Evolutionary conservation across 2,888 invertebrate genomes (phyloP), one percentile per base, ranked within the genome.

Genomic region (Crepidodera aurea): DNA sequence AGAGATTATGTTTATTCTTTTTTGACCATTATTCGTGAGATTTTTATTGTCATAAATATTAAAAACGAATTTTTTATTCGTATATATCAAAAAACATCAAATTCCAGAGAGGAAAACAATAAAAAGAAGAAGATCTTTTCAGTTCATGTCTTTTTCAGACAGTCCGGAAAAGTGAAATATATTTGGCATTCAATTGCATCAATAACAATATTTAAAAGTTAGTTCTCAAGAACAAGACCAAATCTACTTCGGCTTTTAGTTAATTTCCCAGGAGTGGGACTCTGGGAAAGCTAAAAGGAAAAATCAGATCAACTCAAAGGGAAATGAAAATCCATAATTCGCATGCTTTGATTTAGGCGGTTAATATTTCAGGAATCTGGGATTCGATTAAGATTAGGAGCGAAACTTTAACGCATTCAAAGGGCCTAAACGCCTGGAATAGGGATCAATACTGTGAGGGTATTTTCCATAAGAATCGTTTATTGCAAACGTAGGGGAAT

Each of bases 261-360:
- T 58, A 50, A 64, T 67, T 77, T 77, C 78, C 77, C 76, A 67
- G 62, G 76, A 75, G 76, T 34, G 37, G 66, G 74, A 69, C 69
- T 66, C 66, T 1, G 16, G 44, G 13, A 25, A 44, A 22, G 44
- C 67, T 66, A 68, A 72, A 72, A 73, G 72, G 72, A 73, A 74
- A 74, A 74, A 75, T 72, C 71, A 73, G 72, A 77, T 75, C 73
- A 73, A 68, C 71, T 69, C 61, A 69, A 68, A 44, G 74, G 76
- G 76, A 77, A 77, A 77, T 76, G 76, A 75, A 76, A 76, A 76
- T 77, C 74, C 74, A 76, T 77, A 76, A 77, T 74, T 76, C 72
- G 70, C 67, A 69, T 64, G 69, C 69, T 69, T 65, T 73, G 74
- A 73, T 73, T 73, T 71, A 71, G 67, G 69, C 65, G 54, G 62